These are phyloP conservation scores for Drosophila nigricruria DNA, from an alignment of 2,888 invertebrate genomes.

Conservation along the genomic window DNA sequence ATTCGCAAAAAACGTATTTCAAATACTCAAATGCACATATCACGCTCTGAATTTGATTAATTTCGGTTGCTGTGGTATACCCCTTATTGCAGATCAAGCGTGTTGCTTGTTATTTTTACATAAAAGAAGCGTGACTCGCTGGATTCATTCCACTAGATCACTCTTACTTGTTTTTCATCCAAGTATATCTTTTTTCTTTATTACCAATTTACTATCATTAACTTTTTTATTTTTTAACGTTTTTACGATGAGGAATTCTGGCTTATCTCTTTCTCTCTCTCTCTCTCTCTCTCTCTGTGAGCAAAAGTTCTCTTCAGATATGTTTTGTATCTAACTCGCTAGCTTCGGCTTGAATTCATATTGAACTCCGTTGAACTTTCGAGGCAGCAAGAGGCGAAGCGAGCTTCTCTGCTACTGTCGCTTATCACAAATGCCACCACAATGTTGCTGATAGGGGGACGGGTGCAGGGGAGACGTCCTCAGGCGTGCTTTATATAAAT, in stretches of 20 bases:
- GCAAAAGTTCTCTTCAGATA: conserved; percentile 3
- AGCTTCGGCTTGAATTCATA: conserved; percentile 24
- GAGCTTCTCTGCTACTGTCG: conserved; percentile 3
- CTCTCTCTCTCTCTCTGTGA: background rate
- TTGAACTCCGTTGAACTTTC: conserved; percentile 51
- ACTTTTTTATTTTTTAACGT: background rate
- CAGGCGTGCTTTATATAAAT: conserved; percentile 50
- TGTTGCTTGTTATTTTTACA: too few species aligned
- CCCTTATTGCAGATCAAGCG: too few species aligned
- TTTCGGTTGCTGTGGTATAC: too few species aligned
- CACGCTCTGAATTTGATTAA: too few species aligned
- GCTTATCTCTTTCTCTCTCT: background rate
- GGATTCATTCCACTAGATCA: too few species aligned
- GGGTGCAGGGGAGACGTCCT: background rate
- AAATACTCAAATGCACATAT: too few species aligned
- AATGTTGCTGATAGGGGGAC: conserved; percentile 29
- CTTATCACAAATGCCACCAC: conserved; percentile 50
- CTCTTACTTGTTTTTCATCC: background rate
- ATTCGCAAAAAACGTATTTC: too few species aligned
- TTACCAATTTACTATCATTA: background rate
- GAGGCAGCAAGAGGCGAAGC: background rate
- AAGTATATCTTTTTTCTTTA: background rate
- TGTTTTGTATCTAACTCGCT: conserved; percentile 13
- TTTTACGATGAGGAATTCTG: background rate
- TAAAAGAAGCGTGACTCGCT: too few species aligned